Base-by-base conservation (phyloP, 2,888 invertebrate species). In the Rhamnusium bicolor region DNA sequence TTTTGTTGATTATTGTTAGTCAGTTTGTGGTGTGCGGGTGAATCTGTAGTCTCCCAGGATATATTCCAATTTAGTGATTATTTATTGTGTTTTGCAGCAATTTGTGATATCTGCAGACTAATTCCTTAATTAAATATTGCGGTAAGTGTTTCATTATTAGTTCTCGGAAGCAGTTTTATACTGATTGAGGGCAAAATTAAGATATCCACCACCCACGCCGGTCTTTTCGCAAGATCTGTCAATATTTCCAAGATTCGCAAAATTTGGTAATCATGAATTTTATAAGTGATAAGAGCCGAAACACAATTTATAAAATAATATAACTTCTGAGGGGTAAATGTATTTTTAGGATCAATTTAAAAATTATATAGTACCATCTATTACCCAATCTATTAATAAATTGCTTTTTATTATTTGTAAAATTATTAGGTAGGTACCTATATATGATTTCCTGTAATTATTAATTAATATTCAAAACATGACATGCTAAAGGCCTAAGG, bases 151-250 rank as follows among this genome's bases (percentile, higher is more conserved):
- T 4, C 2, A 18, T 53, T 6, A 10, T n/a, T 53, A 19, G 16
- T 6, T n/a, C 21, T 8, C 3, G 12, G 10, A 12, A 1, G n/a
- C 6, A 16, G 29, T 40, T 16, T 16, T 32, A 32, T 10, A 29
- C 19, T 16, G 21, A 19, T 67, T 18, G n/a, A 40, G 67, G 67
- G 24, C 21, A n/a, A 18, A 51, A 53, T 19, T 24, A 18, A 18
- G 67, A 67, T 51, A 40, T 63, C n/a, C 66, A 58, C 72, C 76
- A 71, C 76, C 76, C 76, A 76, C 76, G 76, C 76, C 76, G 76
- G 76, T 74, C 40, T 51, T 63, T 56, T 70, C 14, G 69, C 69
- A 49, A 61, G 62, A 72, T 71, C 68, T 69, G 75, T 75, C 75
- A 71, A 71, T 61, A 47, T 60, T 40, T 54, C 40, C 61, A 27